Conservation (phyloP, 2,113 vertebrate species). For the Theristicus caerulescens region DNA sequence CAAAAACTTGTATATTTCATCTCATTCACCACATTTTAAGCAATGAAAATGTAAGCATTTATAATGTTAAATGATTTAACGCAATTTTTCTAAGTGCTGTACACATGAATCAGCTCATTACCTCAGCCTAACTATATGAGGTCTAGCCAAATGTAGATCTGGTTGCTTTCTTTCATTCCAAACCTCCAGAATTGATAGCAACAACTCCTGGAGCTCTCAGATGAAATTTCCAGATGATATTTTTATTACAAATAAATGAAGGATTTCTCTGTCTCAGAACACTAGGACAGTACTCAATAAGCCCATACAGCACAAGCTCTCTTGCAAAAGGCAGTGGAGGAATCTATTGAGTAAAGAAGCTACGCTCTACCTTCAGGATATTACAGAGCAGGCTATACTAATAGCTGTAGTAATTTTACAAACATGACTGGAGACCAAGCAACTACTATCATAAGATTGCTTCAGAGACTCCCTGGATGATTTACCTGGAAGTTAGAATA, state of each 20-base stretch:
- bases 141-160: not conserved
- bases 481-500: not conserved
- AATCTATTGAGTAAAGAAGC: not conserved
- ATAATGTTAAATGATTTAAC: not conserved
- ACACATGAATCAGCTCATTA: slow-evolving; percentile 18
- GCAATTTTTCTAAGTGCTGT: not conserved
- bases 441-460: not conserved
- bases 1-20: not conserved
- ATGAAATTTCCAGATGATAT: not conserved
- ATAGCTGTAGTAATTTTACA: not conserved
- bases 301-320: not conserved
- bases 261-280: not conserved
- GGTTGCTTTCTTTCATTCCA: not conserved
- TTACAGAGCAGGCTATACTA: not conserved
- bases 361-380: not conserved
- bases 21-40: not conserved
- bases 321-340: not conserved
- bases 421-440: not conserved
- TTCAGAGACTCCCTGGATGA: not conserved
- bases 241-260: not conserved
- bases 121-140: not conserved
- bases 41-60: slow-evolving; percentile 17
- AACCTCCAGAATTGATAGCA: not conserved
- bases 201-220: not conserved
- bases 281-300: not conserved